Evolutionary conservation across 2,797 vertebrate species (phyloP), one percentile per base, ranked within the genome.

Genomic region (Enteromius viviparus): DNA sequence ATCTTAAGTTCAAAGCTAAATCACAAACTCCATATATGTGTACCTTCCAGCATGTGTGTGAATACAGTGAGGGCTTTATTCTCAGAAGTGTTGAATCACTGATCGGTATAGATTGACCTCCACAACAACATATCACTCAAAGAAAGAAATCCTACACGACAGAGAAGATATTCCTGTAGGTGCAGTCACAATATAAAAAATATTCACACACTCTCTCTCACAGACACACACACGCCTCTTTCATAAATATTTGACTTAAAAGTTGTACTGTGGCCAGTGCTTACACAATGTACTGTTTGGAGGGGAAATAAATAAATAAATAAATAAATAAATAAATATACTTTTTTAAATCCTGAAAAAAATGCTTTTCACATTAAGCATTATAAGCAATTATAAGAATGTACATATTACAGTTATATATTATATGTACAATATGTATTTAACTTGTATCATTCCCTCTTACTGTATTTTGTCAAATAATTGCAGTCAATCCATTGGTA

Each of bases 81-180:
- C 40, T 47, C 26, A 4, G 12, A 11, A 76, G 7, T 3, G 21
- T 21, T 60, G 34, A 76, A 17, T 76, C 53, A 60, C 53, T 60
- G 34, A 42, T 55, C n/a, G 15, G 55, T 60, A 60, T 23, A 26
- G 37, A 42, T 19, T 60, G 34, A 42, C 37, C 21, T 76, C 3
- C 2, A 40, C 0, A 58, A 75, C 19, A 42, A 10, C 32, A 58
- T 58, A 34, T 34, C 51, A 76, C n/a, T 42, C 49, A 60, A 76
- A 60, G 7, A 26, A 40, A 40, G 8, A 42, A 69, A 79, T 53
- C 64, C 49, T 15, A 69, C 47, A 69, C 0, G 14, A 32, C 51
- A 70, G 51, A 70, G 66, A 70, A 12, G 51, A 45, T 29, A 42
- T 58, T 76, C 74, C 53, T 26, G 74, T 76, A 26, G 53, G 14